Conservation (phyloP, 2,113 vertebrate species). For the Vulpes vulpes region DNA sequence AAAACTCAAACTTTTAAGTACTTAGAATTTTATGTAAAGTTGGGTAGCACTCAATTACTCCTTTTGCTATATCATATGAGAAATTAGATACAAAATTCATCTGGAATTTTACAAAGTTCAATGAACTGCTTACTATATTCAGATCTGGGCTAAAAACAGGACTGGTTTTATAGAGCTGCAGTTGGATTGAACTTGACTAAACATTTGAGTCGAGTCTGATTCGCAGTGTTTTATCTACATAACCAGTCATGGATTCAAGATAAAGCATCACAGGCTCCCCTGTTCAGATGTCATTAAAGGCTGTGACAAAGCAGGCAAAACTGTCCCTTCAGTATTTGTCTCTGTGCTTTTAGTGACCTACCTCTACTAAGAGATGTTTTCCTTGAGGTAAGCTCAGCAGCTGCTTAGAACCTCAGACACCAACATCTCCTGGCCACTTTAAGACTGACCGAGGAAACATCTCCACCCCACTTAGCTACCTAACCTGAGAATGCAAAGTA, state of each 20-base stretch:
- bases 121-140: background rate
- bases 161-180: background rate
- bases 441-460: background rate
- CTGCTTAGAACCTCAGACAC: background rate
- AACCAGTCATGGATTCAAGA: background rate
- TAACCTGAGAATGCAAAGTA: background rate
- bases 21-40: conserved; percentile 57
- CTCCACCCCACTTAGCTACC: background rate
- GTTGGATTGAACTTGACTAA: conserved; percentile 9
- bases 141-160: conserved; percentile 29
- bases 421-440: background rate
- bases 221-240: background rate
- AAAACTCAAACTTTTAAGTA: conserved; percentile 57
- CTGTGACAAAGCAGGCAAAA: background rate
- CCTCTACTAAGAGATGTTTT: background rate
- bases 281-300: background rate
- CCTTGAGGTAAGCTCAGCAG: background rate
- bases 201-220: conserved; percentile 20
- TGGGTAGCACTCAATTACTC: background rate
- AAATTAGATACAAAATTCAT: conserved; percentile 45
- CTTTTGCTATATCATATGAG: background rate
- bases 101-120: conserved; percentile 37
- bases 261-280: background rate
- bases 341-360: background rate
- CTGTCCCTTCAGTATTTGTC: background rate